These are phyloP conservation scores for Toxostoma redivivum DNA, from an alignment of 2,113 vertebrate species.

Conservation along the genomic window DNA sequence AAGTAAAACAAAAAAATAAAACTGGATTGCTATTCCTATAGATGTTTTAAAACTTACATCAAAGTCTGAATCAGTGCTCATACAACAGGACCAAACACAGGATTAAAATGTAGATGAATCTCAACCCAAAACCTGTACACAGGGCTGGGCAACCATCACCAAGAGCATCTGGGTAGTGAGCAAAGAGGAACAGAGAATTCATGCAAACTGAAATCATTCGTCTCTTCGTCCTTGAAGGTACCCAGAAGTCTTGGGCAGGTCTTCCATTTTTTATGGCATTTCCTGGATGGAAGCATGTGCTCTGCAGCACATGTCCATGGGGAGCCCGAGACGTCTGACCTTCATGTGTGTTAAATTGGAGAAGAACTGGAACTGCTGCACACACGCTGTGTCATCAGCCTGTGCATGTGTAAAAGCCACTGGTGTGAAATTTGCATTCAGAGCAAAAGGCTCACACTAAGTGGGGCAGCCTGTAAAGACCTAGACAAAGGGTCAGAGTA, in stretches of 20 bases:
- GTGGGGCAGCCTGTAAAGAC: not conserved
- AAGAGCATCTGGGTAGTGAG: not conserved
- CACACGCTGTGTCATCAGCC: not conserved
- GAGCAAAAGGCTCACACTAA: not conserved
- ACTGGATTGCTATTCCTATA: not conserved
- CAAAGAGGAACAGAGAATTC: not conserved
- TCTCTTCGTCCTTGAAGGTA: not conserved
- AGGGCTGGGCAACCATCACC: not conserved
- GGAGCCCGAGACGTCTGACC: not conserved
- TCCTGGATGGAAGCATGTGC: not conserved
- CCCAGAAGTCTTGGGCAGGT: not conserved
- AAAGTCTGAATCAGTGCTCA: not conserved
- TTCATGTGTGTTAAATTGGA: not conserved
- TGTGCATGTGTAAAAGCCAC: conserved; percentile 25
- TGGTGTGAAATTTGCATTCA: conserved; percentile 43
- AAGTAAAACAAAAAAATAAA: not conserved
- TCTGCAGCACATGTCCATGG: not conserved
- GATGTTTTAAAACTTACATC: not conserved
- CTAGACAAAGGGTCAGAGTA: not conserved
- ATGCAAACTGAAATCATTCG: not conserved
- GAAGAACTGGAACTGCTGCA: not conserved
- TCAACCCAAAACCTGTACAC: not conserved
- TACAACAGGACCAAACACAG: not conserved
- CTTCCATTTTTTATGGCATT: not conserved
- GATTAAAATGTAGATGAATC: not conserved